Conservation (phyloP, 2,888 invertebrate genomes). For the Heliconius aoede region DNA sequence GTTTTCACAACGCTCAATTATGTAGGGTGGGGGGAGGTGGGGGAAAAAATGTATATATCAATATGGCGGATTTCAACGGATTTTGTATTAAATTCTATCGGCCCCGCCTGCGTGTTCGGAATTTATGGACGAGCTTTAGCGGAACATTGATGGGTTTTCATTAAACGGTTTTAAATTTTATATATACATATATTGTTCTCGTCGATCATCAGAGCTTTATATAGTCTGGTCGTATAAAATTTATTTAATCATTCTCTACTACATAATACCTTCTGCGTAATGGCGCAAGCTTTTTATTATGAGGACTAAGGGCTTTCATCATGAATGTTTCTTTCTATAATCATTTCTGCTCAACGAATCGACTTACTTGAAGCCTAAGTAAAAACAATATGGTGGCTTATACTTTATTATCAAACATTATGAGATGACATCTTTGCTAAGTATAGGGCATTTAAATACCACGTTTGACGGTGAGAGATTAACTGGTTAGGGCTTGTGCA, state of each 20-base stretch:
- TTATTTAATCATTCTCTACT: slow-evolving; percentile 34
- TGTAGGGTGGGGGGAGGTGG: slow-evolving; percentile 68
- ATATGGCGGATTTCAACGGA: slow-evolving; percentile 74
- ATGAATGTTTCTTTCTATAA: slow-evolving; percentile 29
- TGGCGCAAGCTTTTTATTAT: slow-evolving; percentile 25
- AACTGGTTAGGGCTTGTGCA: slow-evolving; percentile 20
- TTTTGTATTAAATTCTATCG: slow-evolving; percentile 80
- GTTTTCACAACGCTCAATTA: slow-evolving; percentile 83
- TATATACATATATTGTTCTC: slow-evolving; percentile 44
- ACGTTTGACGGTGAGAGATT: slow-evolving; percentile 23
- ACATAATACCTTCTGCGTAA: slow-evolving; percentile 45
- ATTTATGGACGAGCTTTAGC: slow-evolving; percentile 66
- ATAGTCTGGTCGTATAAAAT: slow-evolving; percentile 25
- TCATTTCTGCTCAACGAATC: slow-evolving; percentile 28
- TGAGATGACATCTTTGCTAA: slow-evolving; percentile 22
- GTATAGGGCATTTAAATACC: slow-evolving; percentile 24
- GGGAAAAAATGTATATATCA: slow-evolving; percentile 76
- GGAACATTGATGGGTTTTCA: slow-evolving; percentile 62
- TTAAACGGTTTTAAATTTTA: slow-evolving; percentile 53
- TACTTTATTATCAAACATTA: slow-evolving; percentile 15
- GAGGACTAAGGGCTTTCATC: not conserved
- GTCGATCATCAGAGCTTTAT: slow-evolving; percentile 38
- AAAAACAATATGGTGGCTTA: slow-evolving; percentile 24
- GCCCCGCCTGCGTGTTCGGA: slow-evolving; percentile 66
- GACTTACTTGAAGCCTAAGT: slow-evolving; percentile 8